Evolutionary conservation across 1,140 invertebrate species (phyloP).

Genomic region (Drosophila kurseongensis): DNA sequence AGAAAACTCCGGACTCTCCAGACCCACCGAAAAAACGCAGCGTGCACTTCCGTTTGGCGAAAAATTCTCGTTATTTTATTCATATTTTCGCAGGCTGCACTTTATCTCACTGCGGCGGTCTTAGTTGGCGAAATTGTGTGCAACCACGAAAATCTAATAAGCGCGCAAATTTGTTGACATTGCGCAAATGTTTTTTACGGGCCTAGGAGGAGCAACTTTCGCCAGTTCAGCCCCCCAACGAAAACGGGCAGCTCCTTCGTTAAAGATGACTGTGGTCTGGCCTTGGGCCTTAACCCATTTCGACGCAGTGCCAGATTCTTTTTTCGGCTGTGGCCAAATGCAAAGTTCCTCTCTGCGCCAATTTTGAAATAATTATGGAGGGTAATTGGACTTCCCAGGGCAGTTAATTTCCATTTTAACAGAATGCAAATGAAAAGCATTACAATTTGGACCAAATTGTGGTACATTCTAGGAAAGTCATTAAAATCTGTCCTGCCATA

Average conservation of each 20-base stretch:
- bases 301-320: constrained; percentile 21
- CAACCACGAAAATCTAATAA: constrained; percentile 83
- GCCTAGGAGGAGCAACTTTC: constrained; percentile 49
- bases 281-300: constrained; percentile 52
- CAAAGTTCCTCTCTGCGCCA: constrained; percentile 20
- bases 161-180: constrained; percentile 83
- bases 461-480: too few relatives aligned
- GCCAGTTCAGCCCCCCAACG: constrained; percentile 6
- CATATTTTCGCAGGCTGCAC: constrained; percentile 76
- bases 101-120: constrained; percentile 77
- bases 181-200: constrained; percentile 83
- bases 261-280: constrained; percentile 36
- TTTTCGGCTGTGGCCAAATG: constrained; percentile 15
- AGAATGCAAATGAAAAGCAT: not conserved
- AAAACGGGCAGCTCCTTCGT: constrained; percentile 18
- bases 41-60: constrained; percentile 62
- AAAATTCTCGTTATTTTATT: constrained; percentile 78
- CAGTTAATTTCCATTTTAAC: not conserved
- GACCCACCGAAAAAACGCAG: constrained; percentile 51
- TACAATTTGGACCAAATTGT: not conserved
- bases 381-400: not conserved
- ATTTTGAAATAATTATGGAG: constrained; percentile 32
- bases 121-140: constrained; percentile 83
- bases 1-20: constrained; percentile 3
- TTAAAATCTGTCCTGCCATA: too few relatives aligned